A percentile compares a stretch with the other conserved stretches of the same genome.
Conservation (phyloP, 2,797 vertebrate species). For the Synanceia verrucosa region DNA sequence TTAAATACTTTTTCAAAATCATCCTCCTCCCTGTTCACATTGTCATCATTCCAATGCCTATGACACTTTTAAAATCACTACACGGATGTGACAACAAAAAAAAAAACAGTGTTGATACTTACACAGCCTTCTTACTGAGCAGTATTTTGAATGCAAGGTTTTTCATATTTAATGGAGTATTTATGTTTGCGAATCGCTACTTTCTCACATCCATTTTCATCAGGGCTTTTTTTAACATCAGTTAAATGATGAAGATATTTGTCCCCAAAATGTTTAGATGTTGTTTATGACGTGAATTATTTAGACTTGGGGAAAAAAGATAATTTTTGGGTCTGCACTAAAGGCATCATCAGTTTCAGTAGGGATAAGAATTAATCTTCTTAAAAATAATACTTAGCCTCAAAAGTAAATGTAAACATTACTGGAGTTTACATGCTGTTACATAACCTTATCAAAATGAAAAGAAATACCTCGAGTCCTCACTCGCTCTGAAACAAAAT, state of each 20-base stretch:
- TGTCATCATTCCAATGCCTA: not conserved
- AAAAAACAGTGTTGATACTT: not conserved
- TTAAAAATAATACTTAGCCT: no score
- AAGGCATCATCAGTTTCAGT: not conserved
- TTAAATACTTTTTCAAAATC: not conserved
- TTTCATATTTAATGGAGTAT: not conserved
- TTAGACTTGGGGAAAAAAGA: not conserved
- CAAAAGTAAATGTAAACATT: not conserved
- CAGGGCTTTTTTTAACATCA: no score
- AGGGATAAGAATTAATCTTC: not conserved
- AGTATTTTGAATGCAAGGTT: no score
- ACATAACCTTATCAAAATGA: not conserved
- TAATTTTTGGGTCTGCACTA: not conserved
- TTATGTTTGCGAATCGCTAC: no score
- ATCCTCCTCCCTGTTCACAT: not conserved
- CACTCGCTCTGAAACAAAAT: not conserved
- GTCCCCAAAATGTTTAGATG: not conserved
- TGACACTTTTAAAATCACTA: not conserved
- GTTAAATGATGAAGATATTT: not conserved
- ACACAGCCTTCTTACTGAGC: no score
- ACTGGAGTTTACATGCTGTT: not conserved
- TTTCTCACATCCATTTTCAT: no score
- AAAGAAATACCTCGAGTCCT: not conserved
- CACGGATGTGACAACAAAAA: not conserved
- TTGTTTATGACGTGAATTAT: not conserved